phyloP scores from a whole-genome alignment of 2,797 vertebrate genomes.

The Loris lydekkerianus region DNA sequence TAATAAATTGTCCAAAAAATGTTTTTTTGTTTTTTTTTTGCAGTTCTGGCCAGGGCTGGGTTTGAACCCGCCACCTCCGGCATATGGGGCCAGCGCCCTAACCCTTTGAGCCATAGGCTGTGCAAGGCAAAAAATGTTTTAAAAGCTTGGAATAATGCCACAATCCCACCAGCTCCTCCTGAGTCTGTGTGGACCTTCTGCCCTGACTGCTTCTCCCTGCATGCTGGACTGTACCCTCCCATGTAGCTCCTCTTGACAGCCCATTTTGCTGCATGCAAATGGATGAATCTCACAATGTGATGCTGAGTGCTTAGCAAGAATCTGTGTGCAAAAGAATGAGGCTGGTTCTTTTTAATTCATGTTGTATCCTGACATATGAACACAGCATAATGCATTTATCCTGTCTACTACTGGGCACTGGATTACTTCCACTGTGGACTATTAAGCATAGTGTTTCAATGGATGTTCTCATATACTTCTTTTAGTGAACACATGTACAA shows the following conservation, averaged over 20 bases:
- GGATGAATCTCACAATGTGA: too few species aligned
- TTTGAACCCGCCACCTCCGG: too few species aligned
- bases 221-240: neutral
- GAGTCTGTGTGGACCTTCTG: neutral
- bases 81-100: too few species aligned
- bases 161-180: neutral
- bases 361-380: fast-evolving
- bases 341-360: neutral
- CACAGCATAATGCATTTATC: neutral
- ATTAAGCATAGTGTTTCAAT: fast-evolving
- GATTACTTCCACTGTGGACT: neutral
- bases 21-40: too few species aligned
- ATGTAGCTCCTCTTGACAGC: neutral
- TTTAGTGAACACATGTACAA: fast-evolving
- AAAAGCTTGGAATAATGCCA: neutral
- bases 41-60: too few species aligned
- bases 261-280: too few species aligned
- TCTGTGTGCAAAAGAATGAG: fast-evolving
- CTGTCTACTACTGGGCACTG: neutral
- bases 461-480: neutral
- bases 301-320: too few species aligned
- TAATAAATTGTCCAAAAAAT: neutral
- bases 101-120: too few species aligned
- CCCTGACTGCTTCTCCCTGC: neutral
- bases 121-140: neutral